Evolutionary conservation across 2,797 vertebrate species (phyloP), one percentile per base, ranked within the genome.

Genomic region (Craterocephalus amniculus): DNA sequence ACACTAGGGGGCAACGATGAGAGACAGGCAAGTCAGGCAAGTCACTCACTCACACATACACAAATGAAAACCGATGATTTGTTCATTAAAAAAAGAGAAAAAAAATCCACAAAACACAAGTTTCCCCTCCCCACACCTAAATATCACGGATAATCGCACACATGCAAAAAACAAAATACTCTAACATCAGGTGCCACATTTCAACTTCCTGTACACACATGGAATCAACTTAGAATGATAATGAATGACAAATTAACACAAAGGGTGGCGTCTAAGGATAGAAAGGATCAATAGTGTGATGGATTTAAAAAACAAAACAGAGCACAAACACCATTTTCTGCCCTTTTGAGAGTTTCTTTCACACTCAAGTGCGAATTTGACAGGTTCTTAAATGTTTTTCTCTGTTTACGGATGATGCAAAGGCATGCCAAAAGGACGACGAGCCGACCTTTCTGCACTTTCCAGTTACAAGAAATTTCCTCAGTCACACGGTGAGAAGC

Each of bases 251-350:
- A 83, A 72, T 74, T 43, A 54, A 43, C 77, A 78, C 79, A 66
- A 62, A 70, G 43, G 72, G 80, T 31, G 72, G 59, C 60, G 61
- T 58, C 58, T 7, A 35, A 45, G 68, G 60, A 57, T 36, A 51
- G 94, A 95, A 65, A 59, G 72, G 81, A 63, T 95, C 96, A 94
- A 96, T 95, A 96, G 96, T 96, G 96, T 94, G 76, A 80, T 52
- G 62, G 69, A 22, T 75, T 72, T 31, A 58, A 54, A 59, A 69
- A 43, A n/a, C 4, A 55, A 43, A 63, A 48, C 56, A 66, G 31
- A 72, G 67, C 45, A 69, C 63, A 78, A 69, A 65, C 83, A 73
- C 82, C 52, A 31, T 24, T 18, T 22, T 67, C 79, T 43, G 62
- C 81, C 58, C 69, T 58, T 63, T 60, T 49, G 8, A 16, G 13